Conservation (phyloP, 2,888 invertebrate species). For the Clusia tigrina region DNA sequence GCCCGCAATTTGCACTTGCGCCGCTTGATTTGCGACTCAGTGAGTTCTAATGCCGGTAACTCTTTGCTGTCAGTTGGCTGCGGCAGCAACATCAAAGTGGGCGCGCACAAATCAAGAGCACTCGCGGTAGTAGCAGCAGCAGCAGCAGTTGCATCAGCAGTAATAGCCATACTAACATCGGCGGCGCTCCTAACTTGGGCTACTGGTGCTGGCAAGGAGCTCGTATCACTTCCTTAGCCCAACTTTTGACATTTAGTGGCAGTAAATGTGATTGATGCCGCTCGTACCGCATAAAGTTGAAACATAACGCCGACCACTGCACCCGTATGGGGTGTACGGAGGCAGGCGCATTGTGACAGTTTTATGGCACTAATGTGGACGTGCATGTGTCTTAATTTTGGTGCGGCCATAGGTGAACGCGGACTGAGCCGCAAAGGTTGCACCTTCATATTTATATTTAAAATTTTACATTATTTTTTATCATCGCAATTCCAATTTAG, state of each 20-base stretch:
- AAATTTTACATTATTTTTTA: too few species aligned
- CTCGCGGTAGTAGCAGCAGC: too few species aligned
- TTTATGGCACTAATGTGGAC: constrained; percentile 39
- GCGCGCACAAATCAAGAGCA: constrained; percentile 5
- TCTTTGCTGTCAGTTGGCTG: constrained; percentile 18
- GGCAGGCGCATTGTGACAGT: constrained; percentile 52
- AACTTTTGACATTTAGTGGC: constrained; percentile 50
- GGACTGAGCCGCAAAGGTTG: not conserved
- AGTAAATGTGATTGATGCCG: constrained; percentile 54
- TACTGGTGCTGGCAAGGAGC: not conserved
- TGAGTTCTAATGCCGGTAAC: constrained; percentile 1
- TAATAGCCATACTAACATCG: not conserved
- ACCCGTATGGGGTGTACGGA: not conserved
- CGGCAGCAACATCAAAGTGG: not conserved
- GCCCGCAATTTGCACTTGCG: not conserved
- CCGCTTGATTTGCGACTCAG: not conserved
- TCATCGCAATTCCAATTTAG: not conserved
- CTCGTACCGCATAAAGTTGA: constrained; percentile 26
- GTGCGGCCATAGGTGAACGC: not conserved
- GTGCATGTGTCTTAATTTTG: constrained; percentile 1
- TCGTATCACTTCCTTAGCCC: not conserved
- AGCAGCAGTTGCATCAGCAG: too few species aligned
- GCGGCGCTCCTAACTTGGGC: not conserved
- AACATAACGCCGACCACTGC: too few species aligned
- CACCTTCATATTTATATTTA: not conserved